These are phyloP conservation scores for Oreohelix idahoensis DNA, from an alignment of 1,140 invertebrate species.

Conservation along the genomic window DNA sequence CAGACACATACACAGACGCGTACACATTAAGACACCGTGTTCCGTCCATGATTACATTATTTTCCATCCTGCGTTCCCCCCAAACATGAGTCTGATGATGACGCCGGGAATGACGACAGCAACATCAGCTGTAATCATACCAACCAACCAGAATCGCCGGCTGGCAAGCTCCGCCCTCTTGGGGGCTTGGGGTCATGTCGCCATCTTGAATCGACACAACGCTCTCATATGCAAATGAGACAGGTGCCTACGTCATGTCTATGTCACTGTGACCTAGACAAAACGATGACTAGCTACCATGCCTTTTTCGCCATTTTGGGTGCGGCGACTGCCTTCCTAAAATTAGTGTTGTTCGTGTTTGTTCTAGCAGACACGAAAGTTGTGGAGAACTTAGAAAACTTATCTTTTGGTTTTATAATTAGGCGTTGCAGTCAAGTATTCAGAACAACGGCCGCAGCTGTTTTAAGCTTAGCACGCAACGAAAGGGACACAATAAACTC, in stretches of 20 bases:
- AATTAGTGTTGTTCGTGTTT: not conserved
- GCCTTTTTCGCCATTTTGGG: slow-evolving; percentile 9
- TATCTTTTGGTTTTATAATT: too few species aligned
- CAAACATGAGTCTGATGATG: not conserved
- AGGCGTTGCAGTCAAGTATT: too few species aligned
- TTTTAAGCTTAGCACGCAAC: too few species aligned
- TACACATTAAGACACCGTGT: not conserved
- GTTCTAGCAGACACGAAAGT: not conserved
- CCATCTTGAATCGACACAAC: slow-evolving; percentile 1
- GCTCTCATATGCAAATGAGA: not conserved
- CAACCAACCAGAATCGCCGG: not conserved
- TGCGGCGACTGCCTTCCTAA: not conserved
- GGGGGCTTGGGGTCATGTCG: not conserved
- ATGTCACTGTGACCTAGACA: not conserved
- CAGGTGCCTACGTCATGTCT: slow-evolving; percentile 8
- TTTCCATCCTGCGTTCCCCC: not conserved
- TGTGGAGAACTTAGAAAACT: not conserved
- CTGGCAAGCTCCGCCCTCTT: not conserved
- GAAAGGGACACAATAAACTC: too few species aligned
- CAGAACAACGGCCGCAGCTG: too few species aligned
- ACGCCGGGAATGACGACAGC: not conserved
- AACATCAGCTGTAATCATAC: not conserved
- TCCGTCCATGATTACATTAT: not conserved
- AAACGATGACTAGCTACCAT: not conserved
- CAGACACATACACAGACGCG: not conserved